Base-by-base conservation (phyloP, 2,797 vertebrate genomes). In the Echiichthys vipera region DNA sequence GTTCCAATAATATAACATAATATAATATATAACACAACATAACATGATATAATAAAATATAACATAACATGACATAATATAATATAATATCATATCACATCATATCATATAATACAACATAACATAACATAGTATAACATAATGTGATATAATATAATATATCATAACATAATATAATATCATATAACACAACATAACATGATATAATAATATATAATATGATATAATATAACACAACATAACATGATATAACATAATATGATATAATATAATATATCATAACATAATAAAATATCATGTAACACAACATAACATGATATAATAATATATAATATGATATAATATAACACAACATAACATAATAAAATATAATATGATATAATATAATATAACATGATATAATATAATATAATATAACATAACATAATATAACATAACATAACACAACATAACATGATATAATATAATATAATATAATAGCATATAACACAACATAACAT, bases 81-180 rank as follows among this genome's bases (percentile, higher is more conserved):
- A 25, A 29, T 0, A 29, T 50, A 18, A 10, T 1, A 50, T 49
- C 17, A 27, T 0, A 15, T 17, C 2, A 50, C 0, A 49, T 49
- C 11, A 20, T 5, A 9, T 43, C 3, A 9, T 9, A 42, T 42
- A 40, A 18, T 14, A 45, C 12, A 20, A 45, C 2, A 22, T n/a
- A 30, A 11, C 0, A 30, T 49, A 25, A 27, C 0, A 5, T 51
- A 30, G 30, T 0, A 4, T n/a, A 32, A 3, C 3, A 24, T 46
- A 7, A 24, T 5, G 22, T 45, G 22, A 45, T 5, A 22, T 13
- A 22, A 15, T 6, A 37, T 40, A 40, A 40, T 8, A 40, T 40
- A 40, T 17, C 5, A n/a, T 42, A 42, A 18, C 7, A 20, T 43
- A 43, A 3, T 14, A 43, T 4, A 50, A 18, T 20, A 53, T 20